Conservation (phyloP, 2,113 vertebrate genomes). For the Mungos mungo region DNA sequence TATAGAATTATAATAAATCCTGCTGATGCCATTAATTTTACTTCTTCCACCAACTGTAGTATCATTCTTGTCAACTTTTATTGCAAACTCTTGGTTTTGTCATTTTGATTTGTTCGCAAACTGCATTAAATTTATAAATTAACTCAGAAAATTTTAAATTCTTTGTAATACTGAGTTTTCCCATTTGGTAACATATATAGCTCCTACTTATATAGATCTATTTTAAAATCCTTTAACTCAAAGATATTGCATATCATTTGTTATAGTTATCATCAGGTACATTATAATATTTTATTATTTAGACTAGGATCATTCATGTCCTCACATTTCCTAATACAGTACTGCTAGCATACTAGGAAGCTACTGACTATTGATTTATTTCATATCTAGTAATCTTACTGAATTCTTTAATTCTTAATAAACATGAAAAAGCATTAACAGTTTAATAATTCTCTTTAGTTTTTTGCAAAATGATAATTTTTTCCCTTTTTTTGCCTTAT, state of each 20-base stretch:
- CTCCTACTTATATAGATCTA: not conserved
- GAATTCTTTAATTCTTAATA: not conserved
- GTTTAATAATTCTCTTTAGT: not conserved
- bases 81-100: not conserved
- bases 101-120: not conserved
- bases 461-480: conserved; percentile 10
- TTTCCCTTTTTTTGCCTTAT: not conserved
- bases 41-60: not conserved
- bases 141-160: conserved; percentile 8
- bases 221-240: not conserved
- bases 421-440: not conserved
- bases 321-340: not conserved
- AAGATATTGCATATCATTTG: not conserved
- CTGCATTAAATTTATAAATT: conserved; percentile 5
- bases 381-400: not conserved
- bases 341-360: not conserved
- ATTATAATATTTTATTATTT: not conserved
- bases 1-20: not conserved
- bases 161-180: not conserved
- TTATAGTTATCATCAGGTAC: not conserved
- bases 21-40: not conserved
- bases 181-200: not conserved
- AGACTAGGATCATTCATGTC: not conserved
- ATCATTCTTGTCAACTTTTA: not conserved
- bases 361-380: not conserved